Conservation (phyloP, 2,797 vertebrate genomes). For the Siniperca undulata region DNA sequence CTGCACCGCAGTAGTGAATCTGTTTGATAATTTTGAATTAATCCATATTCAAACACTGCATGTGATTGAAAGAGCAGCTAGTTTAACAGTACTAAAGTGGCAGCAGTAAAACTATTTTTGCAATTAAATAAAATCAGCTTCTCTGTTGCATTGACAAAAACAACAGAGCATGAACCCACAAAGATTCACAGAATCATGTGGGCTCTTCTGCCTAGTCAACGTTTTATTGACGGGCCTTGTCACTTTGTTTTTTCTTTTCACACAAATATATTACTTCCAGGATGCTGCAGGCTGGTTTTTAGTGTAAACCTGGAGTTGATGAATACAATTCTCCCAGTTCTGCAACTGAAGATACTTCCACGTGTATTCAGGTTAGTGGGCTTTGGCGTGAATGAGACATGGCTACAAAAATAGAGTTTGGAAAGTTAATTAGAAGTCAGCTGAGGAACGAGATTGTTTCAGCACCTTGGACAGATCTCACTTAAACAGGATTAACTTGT, state of each 20-base stretch:
- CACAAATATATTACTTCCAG: neutral
- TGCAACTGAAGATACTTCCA: neutral
- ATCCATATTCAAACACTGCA: neutral
- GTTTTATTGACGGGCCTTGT: neutral
- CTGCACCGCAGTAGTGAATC: neutral
- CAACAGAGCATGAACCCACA: neutral
- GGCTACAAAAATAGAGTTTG: neutral
- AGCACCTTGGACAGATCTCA: conserved; percentile 35
- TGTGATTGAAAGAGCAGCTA: neutral
- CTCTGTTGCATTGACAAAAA: neutral
- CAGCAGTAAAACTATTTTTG: too few relatives aligned
- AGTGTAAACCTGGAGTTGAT: neutral
- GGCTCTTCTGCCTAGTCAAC: neutral
- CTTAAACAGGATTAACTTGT: neutral
- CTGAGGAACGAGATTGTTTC: neutral
- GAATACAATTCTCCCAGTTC: neutral
- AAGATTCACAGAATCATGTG: neutral
- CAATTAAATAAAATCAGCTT: too few relatives aligned
- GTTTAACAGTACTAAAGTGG: neutral
- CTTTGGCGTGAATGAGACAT: neutral
- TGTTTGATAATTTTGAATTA: too few relatives aligned
- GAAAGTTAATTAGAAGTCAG: neutral
- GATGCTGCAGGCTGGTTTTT: neutral
- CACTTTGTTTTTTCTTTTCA: neutral
- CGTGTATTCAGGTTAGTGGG: neutral